Conservation (phyloP, 2,888 invertebrate genomes). For the Tiliacea citrago region DNA sequence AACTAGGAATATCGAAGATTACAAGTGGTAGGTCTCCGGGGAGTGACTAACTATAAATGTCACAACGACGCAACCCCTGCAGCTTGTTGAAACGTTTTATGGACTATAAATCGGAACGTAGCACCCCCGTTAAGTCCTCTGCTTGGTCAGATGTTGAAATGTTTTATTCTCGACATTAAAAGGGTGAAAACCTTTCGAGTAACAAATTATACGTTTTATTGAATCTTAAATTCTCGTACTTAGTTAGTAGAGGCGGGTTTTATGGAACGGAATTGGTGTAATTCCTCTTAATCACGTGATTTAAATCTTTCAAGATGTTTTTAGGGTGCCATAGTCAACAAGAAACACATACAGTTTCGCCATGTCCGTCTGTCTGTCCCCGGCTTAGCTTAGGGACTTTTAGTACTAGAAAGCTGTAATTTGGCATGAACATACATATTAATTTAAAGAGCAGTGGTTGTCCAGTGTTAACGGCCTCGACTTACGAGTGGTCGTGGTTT, state of each 20-base stretch:
- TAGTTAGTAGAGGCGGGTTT: constrained; percentile 42
- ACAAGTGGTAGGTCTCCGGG: constrained; percentile 71
- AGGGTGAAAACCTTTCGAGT: constrained; percentile 63
- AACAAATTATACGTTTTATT: constrained; percentile 64
- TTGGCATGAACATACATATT: no score
- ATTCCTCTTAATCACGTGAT: constrained; percentile 17
- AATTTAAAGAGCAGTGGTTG: no score
- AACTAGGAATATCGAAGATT: constrained; percentile 63
- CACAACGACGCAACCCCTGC: constrained; percentile 75
- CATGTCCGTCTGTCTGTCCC: no score
- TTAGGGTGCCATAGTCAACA: not conserved
- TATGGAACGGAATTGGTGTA: constrained; percentile 15
- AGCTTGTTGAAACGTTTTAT: constrained; percentile 85
- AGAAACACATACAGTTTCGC: no score
- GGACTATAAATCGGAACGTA: constrained; percentile 82
- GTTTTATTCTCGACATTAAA: constrained; percentile 75
- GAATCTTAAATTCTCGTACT: constrained; percentile 57
- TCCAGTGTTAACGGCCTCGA: no score
- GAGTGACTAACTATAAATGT: constrained; percentile 82
- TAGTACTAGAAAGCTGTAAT: no score
- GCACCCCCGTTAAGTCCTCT: constrained; percentile 74
- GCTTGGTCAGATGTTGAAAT: constrained; percentile 77
- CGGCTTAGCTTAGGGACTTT: no score
- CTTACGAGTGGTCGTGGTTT: no score
- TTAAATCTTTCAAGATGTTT: not conserved